A percentile compares a stretch with the other conserved stretches of the same genome.
phyloP scores from a whole-genome alignment of 1,140 invertebrate genomes.

The Colletes gigas region DNA sequence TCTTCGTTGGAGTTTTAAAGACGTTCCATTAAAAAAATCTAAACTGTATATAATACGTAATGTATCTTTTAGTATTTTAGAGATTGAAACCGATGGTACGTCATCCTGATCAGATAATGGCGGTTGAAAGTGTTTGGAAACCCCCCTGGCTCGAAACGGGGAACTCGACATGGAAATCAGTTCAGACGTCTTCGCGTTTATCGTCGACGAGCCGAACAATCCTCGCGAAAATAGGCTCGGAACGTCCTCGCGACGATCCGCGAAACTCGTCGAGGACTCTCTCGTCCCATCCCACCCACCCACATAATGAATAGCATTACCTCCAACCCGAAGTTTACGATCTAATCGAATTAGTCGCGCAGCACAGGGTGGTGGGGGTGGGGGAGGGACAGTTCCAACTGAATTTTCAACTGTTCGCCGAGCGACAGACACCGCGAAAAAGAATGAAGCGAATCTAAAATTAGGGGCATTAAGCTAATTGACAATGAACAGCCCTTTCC shows the following conservation, averaged over 20 bases:
- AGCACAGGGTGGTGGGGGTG: slow-evolving; percentile 8
- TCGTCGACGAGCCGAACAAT: neutral
- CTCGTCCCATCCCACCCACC: neutral
- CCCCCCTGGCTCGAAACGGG: neutral
- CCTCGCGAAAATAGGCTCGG: neutral
- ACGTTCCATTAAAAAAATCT: too few species aligned
- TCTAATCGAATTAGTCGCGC: slow-evolving; percentile 31
- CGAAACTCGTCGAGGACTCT: neutral
- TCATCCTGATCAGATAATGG: too few species aligned
- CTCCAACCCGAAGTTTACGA: slow-evolving; percentile 20
- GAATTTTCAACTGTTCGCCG: slow-evolving; percentile 40
- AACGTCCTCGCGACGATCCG: neutral
- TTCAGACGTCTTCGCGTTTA: too few species aligned
- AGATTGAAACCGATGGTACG: too few species aligned
- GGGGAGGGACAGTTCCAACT: slow-evolving; percentile 16
- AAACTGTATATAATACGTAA: too few species aligned
- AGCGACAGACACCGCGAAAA: neutral
- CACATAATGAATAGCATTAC: slow-evolving; percentile 26
- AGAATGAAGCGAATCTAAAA: neutral
- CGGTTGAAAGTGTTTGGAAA: too few species aligned
- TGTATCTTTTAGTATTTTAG: too few species aligned
- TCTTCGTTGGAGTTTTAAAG: too few species aligned
- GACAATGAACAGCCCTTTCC: too few species aligned
- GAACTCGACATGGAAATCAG: neutral
- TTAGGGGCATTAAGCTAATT: too few species aligned